A percentile compares a stretch with the other conserved stretches of the same genome.
phyloP scores from a whole-genome alignment of 2,113 vertebrate genomes.

The Bothrops jararaca region DNA sequence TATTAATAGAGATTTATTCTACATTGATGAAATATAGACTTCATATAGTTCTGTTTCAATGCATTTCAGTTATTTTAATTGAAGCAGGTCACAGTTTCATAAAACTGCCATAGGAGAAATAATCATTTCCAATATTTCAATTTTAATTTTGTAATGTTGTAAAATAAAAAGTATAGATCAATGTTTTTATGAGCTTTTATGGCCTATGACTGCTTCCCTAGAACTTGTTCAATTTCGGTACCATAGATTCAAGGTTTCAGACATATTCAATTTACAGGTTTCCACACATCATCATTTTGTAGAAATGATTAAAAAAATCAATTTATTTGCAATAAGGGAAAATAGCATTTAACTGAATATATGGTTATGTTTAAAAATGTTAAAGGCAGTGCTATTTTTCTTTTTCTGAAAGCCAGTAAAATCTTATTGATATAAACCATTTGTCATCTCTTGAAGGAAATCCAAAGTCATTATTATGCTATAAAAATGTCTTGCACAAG shows the following conservation, averaged over 20 bases:
- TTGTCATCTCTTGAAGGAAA: conserved; percentile 10
- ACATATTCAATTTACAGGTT: conserved; percentile 8
- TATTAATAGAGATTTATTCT: neutral
- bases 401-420: neutral
- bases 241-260: neutral
- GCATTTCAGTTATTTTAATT: neutral
- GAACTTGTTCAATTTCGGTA: neutral
- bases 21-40: neutral
- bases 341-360: neutral
- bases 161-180: neutral
- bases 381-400: neutral
- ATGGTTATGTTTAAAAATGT: neutral
- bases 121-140: neutral
- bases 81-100: neutral
- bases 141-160: neutral
- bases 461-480: neutral
- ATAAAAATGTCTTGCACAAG: conserved; percentile 3
- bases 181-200: neutral
- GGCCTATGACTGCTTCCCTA: fast-evolving
- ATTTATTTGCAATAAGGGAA: neutral
- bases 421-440: conserved; percentile 10
- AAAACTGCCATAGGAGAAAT: neutral
- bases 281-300: neutral
- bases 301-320: neutral
- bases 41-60: neutral